Evolutionary conservation across 1,140 invertebrate genomes (phyloP).

Genomic region (Aphelinus atriplicis): DNA sequence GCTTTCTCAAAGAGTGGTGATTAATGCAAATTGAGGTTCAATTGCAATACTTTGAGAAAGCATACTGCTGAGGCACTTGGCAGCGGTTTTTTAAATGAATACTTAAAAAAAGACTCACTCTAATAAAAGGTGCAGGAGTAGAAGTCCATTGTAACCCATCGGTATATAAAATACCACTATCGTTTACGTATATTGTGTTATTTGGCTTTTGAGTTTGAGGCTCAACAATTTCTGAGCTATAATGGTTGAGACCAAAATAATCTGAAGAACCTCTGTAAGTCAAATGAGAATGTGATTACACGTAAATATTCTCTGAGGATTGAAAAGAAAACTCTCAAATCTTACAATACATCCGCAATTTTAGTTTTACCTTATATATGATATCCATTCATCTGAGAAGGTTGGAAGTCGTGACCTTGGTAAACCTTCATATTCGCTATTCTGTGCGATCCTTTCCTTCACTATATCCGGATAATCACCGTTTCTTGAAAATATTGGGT

Average conservation of each 20-base stretch:
- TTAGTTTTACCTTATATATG: constrained; percentile 49
- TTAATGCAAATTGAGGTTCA: too few relatives aligned
- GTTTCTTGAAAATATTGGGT: constrained; percentile 69
- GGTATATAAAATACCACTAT: constrained; percentile 44
- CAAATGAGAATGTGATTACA: too few relatives aligned
- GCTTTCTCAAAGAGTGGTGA: too few relatives aligned
- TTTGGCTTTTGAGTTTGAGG: constrained; percentile 45
- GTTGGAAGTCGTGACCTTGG: constrained; percentile 65
- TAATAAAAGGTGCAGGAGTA: too few relatives aligned
- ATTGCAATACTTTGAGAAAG: too few relatives aligned
- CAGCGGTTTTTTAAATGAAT: too few relatives aligned
- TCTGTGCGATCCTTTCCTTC: constrained; percentile 63
- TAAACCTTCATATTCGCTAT: constrained; percentile 68
- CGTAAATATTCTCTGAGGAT: too few relatives aligned
- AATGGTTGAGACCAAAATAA: constrained; percentile 71
- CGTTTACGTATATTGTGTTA: constrained; percentile 44
- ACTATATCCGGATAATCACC: constrained; percentile 73
- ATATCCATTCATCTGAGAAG: constrained; percentile 64
- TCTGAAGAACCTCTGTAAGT: constrained; percentile 62
- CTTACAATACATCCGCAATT: too few relatives aligned
- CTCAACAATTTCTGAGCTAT: constrained; percentile 60
- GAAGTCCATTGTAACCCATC: constrained; percentile 52
- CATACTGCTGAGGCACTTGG: too few relatives aligned
- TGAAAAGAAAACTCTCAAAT: too few relatives aligned
- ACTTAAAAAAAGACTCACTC: too few relatives aligned